Base-by-base conservation (phyloP, 2,113 vertebrate genomes). In the Delphinapterus leucas region DNA sequence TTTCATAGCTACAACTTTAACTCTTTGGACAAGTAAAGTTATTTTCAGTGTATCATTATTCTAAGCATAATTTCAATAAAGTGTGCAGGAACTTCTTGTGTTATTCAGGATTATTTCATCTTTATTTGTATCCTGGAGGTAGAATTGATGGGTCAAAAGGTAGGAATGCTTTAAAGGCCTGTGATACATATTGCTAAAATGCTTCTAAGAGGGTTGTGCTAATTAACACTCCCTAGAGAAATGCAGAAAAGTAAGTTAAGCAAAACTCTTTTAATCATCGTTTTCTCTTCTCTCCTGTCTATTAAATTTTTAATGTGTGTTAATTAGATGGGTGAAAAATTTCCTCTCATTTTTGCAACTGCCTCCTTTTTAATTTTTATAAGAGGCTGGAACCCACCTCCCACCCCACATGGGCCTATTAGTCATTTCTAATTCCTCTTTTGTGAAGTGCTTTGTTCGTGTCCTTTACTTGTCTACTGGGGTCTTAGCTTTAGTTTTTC, bases 271-370 rank as follows among this genome's bases (percentile, higher is more conserved):
- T 79, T 86, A 96, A 90, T 89, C 53, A 88, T 53, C 60, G 86
- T 93, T 94, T 96, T 97, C 79, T 95, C 63, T 65, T 82, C 55
- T 97, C 84, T 95, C 55, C 53, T 87, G 36, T 96, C 90, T 93
- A 93, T 91, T 38, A 90, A 94, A 96, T n/a, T 82, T 97, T 97
- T 96, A 96, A 97, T 96, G 71, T 44, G 55, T 93, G 55, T 94
- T 97, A 95, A 97, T 96, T 96, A 89, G 82, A 86, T 93, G 41
- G 38, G 67, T 95, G 58, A 96, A 94, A 93, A 97, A 44, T 53
- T 74, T 55, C 58, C 18, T 94, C 79, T 94, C 15, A 0, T 41
- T 90, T 95, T 88, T 91, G 74, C 15, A 77, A 31, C 31, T 61
- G 58, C 36, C 10, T 96, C 47, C 44, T 88, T 87, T 84, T 41